A percentile compares a stretch with the other conserved stretches of the same genome.
Evolutionary conservation across 2,113 vertebrate genomes (phyloP).

Genomic region (Pteropus alecto): DNA sequence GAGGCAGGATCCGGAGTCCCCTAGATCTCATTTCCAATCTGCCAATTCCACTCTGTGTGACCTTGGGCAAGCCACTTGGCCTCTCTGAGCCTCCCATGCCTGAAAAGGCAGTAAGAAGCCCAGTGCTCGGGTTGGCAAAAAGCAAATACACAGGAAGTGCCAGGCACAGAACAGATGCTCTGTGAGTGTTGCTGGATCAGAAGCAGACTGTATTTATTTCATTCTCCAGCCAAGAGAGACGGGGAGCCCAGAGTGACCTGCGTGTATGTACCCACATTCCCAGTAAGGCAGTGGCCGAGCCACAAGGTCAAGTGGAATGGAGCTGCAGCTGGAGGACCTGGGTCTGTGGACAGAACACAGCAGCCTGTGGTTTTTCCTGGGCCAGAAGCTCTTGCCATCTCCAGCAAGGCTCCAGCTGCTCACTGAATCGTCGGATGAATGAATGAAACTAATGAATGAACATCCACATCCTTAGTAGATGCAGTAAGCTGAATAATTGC

Average conservation of each 20-base stretch:
- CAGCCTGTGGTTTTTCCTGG: neutral
- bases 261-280: fast-evolving
- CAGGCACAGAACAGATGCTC: neutral
- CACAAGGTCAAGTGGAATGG: fast-evolving
- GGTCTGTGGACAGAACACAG: neutral
- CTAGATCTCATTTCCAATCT: neutral
- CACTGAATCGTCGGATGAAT: neutral
- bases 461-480: neutral
- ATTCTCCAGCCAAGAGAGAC: neutral
- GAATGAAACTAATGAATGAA: neutral
- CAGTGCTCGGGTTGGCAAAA: neutral
- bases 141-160: neutral
- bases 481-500: neutral
- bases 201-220: neutral
- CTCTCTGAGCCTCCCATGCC: neutral
- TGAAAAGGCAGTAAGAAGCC: neutral
- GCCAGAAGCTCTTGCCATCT: neutral
- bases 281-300: neutral
- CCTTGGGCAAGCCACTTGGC: neutral
- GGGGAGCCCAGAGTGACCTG: neutral
- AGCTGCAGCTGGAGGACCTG: neutral
- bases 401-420: neutral
- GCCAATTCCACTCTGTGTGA: neutral
- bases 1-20: neutral
- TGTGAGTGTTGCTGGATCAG: neutral